Evolutionary conservation across 37 sponge, comb jelly and placozoan genomes (phyloP).

Genomic region (Lycopodina hypogea): DNA sequence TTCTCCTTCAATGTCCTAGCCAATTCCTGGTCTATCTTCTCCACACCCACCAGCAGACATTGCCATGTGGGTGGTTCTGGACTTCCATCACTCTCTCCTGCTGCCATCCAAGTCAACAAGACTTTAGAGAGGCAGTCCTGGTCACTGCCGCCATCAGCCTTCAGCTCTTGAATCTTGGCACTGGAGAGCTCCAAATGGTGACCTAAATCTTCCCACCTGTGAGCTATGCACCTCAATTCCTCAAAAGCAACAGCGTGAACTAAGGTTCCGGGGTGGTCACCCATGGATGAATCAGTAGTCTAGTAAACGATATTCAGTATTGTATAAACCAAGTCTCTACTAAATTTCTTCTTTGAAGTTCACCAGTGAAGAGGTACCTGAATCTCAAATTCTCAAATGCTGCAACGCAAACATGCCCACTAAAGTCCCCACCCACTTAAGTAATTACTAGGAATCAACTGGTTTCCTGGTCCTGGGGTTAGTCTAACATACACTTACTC

Average conservation of each 20-base stretch:
- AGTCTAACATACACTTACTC: no score
- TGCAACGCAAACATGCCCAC: no score
- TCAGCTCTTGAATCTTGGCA: not conserved
- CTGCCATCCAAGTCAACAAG: not conserved
- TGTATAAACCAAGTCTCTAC: no score
- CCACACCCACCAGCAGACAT: not conserved
- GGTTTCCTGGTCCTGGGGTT: no score
- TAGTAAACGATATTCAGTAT: no score
- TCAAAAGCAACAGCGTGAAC: not conserved
- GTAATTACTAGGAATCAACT: no score
- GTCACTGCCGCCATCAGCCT: not conserved
- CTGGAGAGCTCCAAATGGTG: not conserved
- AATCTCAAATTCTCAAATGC: no score
- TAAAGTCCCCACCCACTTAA: no score
- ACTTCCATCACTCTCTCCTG: not conserved
- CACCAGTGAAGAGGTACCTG: no score
- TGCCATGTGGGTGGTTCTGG: not conserved
- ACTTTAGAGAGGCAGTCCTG: not conserved
- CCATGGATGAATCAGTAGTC: no score
- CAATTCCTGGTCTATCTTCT: not conserved
- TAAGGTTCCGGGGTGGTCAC: no score
- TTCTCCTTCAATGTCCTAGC: not conserved
- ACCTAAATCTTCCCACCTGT: conserved; percentile 1
- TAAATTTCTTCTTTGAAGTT: no score
- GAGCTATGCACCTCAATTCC: not conserved